Conservation (phyloP, 2,888 invertebrate genomes). For the Rhagonycha fulva region DNA sequence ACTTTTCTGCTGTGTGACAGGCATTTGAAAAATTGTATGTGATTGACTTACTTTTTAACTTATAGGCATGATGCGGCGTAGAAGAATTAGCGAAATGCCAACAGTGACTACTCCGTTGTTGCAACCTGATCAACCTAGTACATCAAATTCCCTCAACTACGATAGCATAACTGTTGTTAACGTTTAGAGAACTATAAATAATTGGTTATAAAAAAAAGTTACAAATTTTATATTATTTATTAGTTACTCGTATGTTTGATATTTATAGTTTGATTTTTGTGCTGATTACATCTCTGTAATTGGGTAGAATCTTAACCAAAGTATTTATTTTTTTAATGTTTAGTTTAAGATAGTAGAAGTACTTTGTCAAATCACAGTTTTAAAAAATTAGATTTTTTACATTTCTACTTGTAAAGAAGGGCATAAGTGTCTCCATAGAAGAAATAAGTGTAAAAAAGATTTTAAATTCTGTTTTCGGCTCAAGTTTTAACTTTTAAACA, state of each 20-base stretch:
- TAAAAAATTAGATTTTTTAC: neutral
- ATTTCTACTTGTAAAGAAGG: neutral
- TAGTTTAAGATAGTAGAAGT: neutral
- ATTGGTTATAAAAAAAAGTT: neutral
- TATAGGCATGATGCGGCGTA: conserved; percentile 30
- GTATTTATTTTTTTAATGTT: conserved; percentile 24
- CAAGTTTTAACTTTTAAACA: neutral
- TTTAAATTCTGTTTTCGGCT: neutral
- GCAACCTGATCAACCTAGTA: conserved; percentile 51
- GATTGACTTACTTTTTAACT: neutral
- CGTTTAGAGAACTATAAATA: neutral
- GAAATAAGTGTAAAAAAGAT: neutral
- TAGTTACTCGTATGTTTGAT: neutral
- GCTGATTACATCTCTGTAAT: conserved; percentile 8
- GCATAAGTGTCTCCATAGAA: neutral
- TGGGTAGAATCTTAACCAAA: conserved; percentile 20
- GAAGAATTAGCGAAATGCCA: conserved; percentile 28
- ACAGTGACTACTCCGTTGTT: conserved; percentile 49
- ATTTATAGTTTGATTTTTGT: neutral
- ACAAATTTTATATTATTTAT: conserved; percentile 2
- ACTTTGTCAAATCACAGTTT: neutral
- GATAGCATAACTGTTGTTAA: conserved; percentile 48
- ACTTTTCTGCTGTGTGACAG: neutral
- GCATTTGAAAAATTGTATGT: neutral
- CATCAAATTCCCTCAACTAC: conserved; percentile 48